Evolutionary conservation across 2,888 invertebrate genomes (phyloP).

Genomic region (Drosophila lutescens): DNA sequence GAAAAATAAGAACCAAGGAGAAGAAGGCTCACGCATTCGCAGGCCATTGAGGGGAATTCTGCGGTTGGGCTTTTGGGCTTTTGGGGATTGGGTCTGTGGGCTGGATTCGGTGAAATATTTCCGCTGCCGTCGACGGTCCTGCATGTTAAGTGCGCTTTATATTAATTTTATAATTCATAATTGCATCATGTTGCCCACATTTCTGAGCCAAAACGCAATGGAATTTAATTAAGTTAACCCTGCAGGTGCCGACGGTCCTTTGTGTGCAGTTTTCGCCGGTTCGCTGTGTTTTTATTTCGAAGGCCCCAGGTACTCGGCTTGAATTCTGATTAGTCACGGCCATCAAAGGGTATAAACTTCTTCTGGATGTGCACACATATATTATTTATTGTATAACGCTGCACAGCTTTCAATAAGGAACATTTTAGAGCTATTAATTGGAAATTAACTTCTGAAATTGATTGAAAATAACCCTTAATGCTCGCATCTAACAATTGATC

Average conservation of each 20-base stretch:
- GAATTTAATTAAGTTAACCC: constrained; percentile 65
- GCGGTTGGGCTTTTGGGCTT: constrained; percentile 9
- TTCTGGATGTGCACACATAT: background rate
- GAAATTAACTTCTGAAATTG: background rate
- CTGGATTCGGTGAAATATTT: constrained; percentile 55
- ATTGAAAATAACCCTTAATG: too few species aligned
- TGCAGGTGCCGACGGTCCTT: constrained; percentile 38
- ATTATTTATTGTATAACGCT: background rate
- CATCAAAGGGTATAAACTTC: constrained; percentile 8
- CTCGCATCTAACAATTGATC: too few species aligned
- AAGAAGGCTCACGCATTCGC: background rate
- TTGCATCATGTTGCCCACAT: constrained; percentile 65
- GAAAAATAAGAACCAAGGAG: background rate
- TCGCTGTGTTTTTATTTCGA: constrained; percentile 9
- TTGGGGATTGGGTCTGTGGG: constrained; percentile 24
- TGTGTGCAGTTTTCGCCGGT: constrained; percentile 30
- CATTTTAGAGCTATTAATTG: background rate
- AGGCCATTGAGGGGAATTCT: constrained; percentile 3
- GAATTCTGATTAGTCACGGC: constrained; percentile 44
- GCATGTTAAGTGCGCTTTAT: constrained; percentile 61
- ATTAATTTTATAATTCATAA: constrained; percentile 63
- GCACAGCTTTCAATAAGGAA: background rate
- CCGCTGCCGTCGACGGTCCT: constrained; percentile 42
- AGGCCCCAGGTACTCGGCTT: constrained; percentile 34
- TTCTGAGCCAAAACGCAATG: constrained; percentile 61